Evolutionary conservation across 2,888 invertebrate genomes (phyloP).

Genomic region (Cheilosia vernalis): DNA sequence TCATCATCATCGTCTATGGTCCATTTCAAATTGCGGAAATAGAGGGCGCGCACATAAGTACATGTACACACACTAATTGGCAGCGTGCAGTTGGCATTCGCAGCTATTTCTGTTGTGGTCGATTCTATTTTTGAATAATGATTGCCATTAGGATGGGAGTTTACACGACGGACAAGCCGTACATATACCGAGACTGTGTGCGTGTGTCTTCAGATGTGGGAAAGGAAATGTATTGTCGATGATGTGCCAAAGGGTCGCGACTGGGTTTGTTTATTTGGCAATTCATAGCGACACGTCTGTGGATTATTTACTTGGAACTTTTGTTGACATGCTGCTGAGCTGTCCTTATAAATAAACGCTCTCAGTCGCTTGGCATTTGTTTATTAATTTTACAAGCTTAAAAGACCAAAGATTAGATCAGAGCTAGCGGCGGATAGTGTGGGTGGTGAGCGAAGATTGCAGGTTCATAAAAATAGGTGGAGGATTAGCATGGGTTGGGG

Average conservation of each 20-base stretch:
- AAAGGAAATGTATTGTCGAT: slow-evolving; percentile 55
- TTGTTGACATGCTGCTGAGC: slow-evolving; percentile 25
- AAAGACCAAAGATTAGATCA: neutral
- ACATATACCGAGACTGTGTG: neutral
- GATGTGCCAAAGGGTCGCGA: slow-evolving; percentile 50
- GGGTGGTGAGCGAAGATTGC: neutral
- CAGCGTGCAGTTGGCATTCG: slow-evolving; percentile 6
- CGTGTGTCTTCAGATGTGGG: slow-evolving; percentile 28
- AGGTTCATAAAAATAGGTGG: too few species aligned
- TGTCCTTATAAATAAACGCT: slow-evolving; percentile 19
- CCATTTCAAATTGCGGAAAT: slow-evolving; percentile 73
- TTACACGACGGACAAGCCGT: slow-evolving; percentile 33
- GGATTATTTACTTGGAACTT: slow-evolving; percentile 8
- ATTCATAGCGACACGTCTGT: slow-evolving; percentile 7
- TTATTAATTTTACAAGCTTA: neutral
- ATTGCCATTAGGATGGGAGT: slow-evolving; percentile 58
- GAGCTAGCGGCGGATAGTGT: too few species aligned
- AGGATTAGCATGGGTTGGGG: too few species aligned
- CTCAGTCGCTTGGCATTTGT: neutral
- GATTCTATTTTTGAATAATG: slow-evolving; percentile 41
- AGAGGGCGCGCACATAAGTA: slow-evolving; percentile 40
- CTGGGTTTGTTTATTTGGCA: slow-evolving; percentile 29
- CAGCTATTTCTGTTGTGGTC: too few species aligned
- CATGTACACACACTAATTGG: slow-evolving; percentile 38
- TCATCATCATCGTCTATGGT: slow-evolving; percentile 56